Conservation (phyloP, 2,113 vertebrate genomes). For the Pterocles gutturalis region DNA sequence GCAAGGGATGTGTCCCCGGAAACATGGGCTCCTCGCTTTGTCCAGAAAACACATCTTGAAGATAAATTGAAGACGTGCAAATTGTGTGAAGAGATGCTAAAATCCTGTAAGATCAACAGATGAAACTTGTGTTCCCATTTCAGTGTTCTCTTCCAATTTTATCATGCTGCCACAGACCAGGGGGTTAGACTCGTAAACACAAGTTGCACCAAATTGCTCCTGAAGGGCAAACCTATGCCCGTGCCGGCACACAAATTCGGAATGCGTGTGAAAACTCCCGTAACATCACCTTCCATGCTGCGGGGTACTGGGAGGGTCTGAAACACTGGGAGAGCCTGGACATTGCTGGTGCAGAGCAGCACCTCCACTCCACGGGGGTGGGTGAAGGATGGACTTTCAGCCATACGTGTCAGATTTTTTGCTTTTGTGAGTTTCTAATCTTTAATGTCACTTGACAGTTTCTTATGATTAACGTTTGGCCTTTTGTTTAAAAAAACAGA, state of each 20-base stretch:
- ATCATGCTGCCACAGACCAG: not conserved
- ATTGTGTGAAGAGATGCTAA: not conserved
- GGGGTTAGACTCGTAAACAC: rapidly evolving
- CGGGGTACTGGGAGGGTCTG: not conserved
- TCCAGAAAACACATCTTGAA: not conserved
- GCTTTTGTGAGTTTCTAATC: constrained; percentile 38
- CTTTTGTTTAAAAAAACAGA: constrained; percentile 41
- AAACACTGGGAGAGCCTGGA: not conserved
- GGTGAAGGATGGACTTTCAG: not conserved
- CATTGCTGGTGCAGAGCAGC: not conserved
- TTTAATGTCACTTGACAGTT: constrained; percentile 62
- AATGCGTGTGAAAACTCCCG: not conserved
- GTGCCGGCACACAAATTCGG: not conserved
- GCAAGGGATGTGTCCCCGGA: not conserved
- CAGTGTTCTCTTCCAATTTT: not conserved
- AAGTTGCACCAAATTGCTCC: not conserved
- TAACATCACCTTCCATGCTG: not conserved
- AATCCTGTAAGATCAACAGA: not conserved
- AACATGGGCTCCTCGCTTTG: not conserved
- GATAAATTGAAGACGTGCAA: not conserved
- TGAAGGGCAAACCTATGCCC: not conserved
- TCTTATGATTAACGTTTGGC: constrained; percentile 50
- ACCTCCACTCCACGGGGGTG: rapidly evolving
- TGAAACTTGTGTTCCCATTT: not conserved
- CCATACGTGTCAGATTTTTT: constrained; percentile 20